Evolutionary conservation across 2,797 vertebrate species (phyloP), one percentile per base, ranked within the genome.

Genomic region (Clarias platycephalus): DNA sequence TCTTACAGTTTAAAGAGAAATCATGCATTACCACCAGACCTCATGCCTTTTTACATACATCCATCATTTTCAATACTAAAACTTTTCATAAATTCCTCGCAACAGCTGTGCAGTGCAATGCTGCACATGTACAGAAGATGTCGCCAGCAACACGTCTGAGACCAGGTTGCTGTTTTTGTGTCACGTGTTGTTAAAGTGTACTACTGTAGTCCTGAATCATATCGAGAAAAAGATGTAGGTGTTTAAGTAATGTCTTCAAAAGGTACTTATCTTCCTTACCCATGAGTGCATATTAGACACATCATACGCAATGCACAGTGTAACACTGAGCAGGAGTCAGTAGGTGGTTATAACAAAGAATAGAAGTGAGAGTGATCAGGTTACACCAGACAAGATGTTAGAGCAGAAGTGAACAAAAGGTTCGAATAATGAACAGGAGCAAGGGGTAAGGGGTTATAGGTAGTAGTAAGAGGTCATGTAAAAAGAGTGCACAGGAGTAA

Each of bases 1-100:
- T 40, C 66, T 58, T 83, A 77, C 53, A 79, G 63, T 71, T 75
- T 78, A 55, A 10, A 44, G 22, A 75, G 60, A 84, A 87, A 85
- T 75, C 83, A 83, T 86, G 79, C 76, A 64, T 83, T 49, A 72
- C 60, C 28, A 49, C 76, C n/a, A 81, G 26, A 77, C 26, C 75
- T 75, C 86, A 87, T 87, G 78, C 83, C 79, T 90, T 88, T 88
- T 34, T 86, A 85, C 86, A 86, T 37, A 31, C 77, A 74, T n/a
- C 62, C 34, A 9, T 26, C 31, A 20, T 5, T 20, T 3, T 31
- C 78, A n/a, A 28, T 24, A 24, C 44, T 31, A 63, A 74, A 53
- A 37, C 57, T 53, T 53, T 44, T 64, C 24, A 79, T 20, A 40
- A 4, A 22, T 24, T 37, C 34, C 57, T 57, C 40, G 63, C 58